These are phyloP conservation scores for Xanthorhoe designata DNA, from an alignment of 2,888 invertebrate species.

Conservation along the genomic window DNA sequence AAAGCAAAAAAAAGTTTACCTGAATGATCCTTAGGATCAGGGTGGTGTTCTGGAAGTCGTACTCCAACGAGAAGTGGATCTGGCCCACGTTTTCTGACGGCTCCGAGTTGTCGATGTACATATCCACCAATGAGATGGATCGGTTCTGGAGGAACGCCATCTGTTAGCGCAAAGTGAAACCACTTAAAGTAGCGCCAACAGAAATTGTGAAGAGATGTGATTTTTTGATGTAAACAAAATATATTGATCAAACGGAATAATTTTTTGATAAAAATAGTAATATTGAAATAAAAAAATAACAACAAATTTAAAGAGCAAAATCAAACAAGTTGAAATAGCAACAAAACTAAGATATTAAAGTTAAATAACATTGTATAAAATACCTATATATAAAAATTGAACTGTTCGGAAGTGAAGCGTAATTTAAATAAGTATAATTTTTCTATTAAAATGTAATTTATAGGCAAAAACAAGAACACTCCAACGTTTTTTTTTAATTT, in stretches of 20 bases:
- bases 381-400: no score
- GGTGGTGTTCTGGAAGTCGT: conserved; percentile 97
- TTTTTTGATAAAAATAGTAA: neutral
- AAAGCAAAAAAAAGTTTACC: conserved; percentile 74
- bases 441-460: no score
- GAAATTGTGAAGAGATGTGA: neutral
- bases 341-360: no score
- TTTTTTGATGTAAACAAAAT: neutral
- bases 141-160: conserved; percentile 93
- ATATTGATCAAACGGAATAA: no score
- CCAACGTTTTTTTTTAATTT: no score
- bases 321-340: no score
- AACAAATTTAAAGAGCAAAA: no score
- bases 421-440: no score
- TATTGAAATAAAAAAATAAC: neutral
- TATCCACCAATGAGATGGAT: conserved; percentile 96
- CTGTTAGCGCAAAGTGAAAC: conserved; percentile 76
- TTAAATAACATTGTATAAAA: no score
- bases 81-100: conserved; percentile 97
- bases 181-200: conserved; percentile 60
- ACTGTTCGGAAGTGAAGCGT: no score
- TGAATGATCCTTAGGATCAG: conserved; percentile 95
- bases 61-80: conserved; percentile 96
- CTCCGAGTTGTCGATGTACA: conserved; percentile 97
- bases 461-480: no score